Evolutionary conservation across 1,140 invertebrate species (phyloP).

Genomic region (Lineus longissimus): DNA sequence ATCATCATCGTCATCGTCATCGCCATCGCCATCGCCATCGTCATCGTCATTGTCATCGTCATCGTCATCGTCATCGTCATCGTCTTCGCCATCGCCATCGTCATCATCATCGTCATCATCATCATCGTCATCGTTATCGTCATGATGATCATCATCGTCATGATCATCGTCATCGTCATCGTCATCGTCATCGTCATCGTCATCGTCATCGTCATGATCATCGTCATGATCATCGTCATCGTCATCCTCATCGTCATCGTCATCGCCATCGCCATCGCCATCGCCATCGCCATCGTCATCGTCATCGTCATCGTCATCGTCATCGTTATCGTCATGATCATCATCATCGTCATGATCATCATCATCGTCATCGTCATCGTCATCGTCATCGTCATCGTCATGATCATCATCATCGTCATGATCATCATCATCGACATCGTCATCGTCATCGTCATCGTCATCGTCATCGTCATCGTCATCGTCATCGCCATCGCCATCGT

Average conservation of each 20-base stretch:
- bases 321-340: too few species aligned
- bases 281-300: conserved; percentile 9
- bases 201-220: too few species aligned
- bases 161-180: too few species aligned
- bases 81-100: too few species aligned
- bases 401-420: too few species aligned
- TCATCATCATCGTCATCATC: background rate
- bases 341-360: too few species aligned
- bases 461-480: background rate
- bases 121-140: conserved; percentile 21
- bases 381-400: background rate
- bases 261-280: conserved; percentile 9
- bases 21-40: background rate
- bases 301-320: background rate
- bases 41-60: conserved; percentile 5
- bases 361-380: background rate
- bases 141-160: too few species aligned
- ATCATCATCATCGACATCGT: background rate
- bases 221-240: too few species aligned
- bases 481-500: background rate
- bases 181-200: too few species aligned
- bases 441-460: background rate
- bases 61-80: background rate
- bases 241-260: too few species aligned
- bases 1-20: conserved; percentile 12